Conservation (phyloP, 30 jellyfish, hydroid and myxozoan genomes). For the Cassiopea xamachana region DNA sequence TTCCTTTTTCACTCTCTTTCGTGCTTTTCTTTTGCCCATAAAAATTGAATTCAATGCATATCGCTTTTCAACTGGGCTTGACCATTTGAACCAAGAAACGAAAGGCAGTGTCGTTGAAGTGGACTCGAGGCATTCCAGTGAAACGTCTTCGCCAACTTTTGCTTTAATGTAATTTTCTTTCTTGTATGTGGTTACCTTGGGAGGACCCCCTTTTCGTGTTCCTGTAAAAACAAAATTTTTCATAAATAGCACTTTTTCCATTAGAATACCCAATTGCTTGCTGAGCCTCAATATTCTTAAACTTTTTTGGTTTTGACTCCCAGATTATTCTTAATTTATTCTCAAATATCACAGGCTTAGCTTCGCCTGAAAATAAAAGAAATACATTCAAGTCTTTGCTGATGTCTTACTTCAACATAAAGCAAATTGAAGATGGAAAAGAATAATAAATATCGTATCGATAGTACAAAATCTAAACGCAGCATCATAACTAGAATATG, state of each 20-base stretch:
- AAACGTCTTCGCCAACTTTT: conserved; percentile 78
- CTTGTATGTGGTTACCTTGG: conserved; percentile 82
- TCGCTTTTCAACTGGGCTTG: conserved; percentile 52
- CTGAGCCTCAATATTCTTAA: no score
- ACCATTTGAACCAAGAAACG: conserved; percentile 88
- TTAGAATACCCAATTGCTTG: no score
- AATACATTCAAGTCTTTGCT: no score
- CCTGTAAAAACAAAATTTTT: conserved; percentile 34
- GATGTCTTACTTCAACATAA: no score
- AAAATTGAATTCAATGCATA: conserved; percentile 55
- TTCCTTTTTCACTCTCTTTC: conserved; percentile 15
- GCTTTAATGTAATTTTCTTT: conserved; percentile 71
- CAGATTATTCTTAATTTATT: no score
- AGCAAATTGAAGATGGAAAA: no score
- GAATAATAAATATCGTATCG: no score
- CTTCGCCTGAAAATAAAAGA: no score
- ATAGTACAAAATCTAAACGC: no score
- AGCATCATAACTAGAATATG: no score
- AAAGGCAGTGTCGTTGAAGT: conserved; percentile 84
- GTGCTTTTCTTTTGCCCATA: conserved; percentile 13
- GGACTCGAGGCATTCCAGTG: conserved; percentile 87
- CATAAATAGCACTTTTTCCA: neutral
- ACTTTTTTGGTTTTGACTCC: no score
- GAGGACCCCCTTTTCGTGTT: conserved; percentile 91
- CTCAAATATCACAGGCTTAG: no score